Base-by-base conservation (phyloP, 1,140 invertebrate species). In the Atta colombica region DNA sequence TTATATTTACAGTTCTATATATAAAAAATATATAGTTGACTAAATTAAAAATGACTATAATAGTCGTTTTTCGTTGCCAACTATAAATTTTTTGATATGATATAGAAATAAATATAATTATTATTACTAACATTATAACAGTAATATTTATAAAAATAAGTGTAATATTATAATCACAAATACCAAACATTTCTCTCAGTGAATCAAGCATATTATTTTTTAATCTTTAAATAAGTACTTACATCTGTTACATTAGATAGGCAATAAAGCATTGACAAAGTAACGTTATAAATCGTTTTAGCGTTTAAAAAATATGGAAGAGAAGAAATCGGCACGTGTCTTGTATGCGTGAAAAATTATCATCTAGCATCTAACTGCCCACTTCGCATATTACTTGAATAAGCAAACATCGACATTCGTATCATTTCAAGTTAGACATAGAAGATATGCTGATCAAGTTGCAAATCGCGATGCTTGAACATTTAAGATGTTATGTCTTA, bases 331-430 rank as follows among this genome's bases (percentile, higher is more conserved):
- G 78, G 39, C 69, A 75, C 69, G 69, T 49, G 55, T 74, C n/a
- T 61, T 31, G 80, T 63, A 28, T 84, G 58, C 45, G 39, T 35
- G n/a, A 84, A 84, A 28, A 51, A 74, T 84, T 84, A 84, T 75
- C 80, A 49, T 16, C 0, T 14, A 25, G 10, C 55, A 35, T 31
- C 69, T 63, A 84, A 75, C 28, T 49, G 69, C 49, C 25, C 60
- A 63, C 45, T 84, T 75, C 21, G 69, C 80, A 61, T 39, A 31
- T 71, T 60, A 31, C 14, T 16, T 35, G 28, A 81, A 75, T 61
- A 18, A 61, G 2, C 69, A 63, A 84, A 63, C 53, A 51, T 49
- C 31, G 39, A 18, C 18, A 18, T 35, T 49, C 55, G 61, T 21
- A 53, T 58, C 14, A 6, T 18, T 12, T 61, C 80, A 18, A 63